phyloP scores from a whole-genome alignment of 2,113 vertebrate genomes.

The Willisornis vidua region DNA sequence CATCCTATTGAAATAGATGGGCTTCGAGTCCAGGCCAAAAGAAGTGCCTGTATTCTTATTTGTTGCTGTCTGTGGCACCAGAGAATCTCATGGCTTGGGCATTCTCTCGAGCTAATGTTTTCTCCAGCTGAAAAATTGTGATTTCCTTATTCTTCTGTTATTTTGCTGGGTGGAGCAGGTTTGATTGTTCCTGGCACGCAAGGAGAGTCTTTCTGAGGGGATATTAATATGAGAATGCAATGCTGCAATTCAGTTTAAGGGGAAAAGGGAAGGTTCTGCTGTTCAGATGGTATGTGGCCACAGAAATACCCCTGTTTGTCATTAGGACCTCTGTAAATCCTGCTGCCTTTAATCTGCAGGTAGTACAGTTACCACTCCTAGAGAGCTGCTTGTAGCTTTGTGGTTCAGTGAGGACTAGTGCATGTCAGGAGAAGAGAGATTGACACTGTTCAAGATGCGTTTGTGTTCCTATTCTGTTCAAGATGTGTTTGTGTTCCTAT shows the following conservation, averaged over 20 bases:
- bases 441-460: neutral
- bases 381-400: neutral
- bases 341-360: neutral
- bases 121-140: neutral
- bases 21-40: neutral
- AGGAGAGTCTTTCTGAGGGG: neutral
- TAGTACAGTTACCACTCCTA: neutral
- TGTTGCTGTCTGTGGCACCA: neutral
- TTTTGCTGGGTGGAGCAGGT: neutral
- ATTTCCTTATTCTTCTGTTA: neutral
- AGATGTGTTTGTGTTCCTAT: neutral
- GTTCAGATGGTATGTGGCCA: neutral
- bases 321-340: neutral
- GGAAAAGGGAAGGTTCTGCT: neutral
- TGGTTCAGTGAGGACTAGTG: neutral
- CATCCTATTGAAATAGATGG: neutral
- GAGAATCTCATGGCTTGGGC: neutral
- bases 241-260: neutral
- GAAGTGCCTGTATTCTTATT: neutral
- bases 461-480: neutral
- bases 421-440: neutral
- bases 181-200: neutral
- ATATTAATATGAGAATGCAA: neutral
- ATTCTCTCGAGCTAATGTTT: neutral
- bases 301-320: neutral